Conservation (phyloP, 2,888 invertebrate genomes). For the Diloba caeruleocephala region DNA sequence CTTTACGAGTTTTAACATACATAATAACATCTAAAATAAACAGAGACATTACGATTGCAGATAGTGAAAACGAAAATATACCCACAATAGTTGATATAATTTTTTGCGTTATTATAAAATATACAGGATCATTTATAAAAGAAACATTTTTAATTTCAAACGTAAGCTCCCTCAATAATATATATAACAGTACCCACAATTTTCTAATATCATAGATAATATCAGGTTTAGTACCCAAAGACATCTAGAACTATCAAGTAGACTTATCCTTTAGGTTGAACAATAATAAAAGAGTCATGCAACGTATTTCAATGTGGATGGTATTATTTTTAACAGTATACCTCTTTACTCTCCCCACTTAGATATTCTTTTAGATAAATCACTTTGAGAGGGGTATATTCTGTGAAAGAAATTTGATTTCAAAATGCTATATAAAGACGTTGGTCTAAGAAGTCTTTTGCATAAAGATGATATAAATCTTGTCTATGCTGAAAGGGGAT, state of each 20-base stretch:
- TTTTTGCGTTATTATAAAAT: too few species aligned
- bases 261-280: slow-evolving; percentile 5
- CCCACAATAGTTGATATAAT: too few species aligned
- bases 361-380: slow-evolving; percentile 42
- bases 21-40: too few species aligned
- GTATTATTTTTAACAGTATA: slow-evolving; percentile 42
- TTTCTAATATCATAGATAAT: slow-evolving; percentile 7
- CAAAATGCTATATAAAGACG: slow-evolving; percentile 14
- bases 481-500: neutral
- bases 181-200: too few species aligned
- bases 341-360: slow-evolving; percentile 14
- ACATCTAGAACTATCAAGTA: slow-evolving; percentile 2
- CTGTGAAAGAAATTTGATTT: slow-evolving; percentile 20
- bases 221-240: slow-evolving; percentile 8
- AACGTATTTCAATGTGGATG: slow-evolving; percentile 20
- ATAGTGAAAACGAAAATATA: too few species aligned
- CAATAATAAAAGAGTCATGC: slow-evolving; percentile 45
- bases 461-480: slow-evolving; percentile 17
- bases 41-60: too few species aligned
- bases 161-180: too few species aligned
- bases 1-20: too few species aligned
- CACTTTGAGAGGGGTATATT: slow-evolving; percentile 23
- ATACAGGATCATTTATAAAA: too few species aligned
- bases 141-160: too few species aligned
- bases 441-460: slow-evolving; percentile 16